These are phyloP conservation scores for Calliphora vicina DNA, from an alignment of 1,140 invertebrate species.

Conservation along the genomic window DNA sequence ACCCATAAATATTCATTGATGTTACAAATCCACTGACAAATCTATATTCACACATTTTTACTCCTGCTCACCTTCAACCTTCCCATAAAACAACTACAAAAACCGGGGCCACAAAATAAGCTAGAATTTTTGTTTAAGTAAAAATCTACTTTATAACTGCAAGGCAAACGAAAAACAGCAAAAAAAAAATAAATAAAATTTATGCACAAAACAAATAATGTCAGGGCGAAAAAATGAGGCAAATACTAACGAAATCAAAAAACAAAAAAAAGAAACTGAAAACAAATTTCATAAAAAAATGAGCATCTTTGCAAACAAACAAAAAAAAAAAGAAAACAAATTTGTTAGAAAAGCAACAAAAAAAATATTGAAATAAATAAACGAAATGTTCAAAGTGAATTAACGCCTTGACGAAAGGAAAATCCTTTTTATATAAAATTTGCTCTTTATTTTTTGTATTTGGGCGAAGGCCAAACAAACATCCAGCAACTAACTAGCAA, in stretches of 20 bases:
- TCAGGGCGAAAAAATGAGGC: background rate
- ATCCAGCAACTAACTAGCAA: background rate
- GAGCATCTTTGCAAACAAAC: background rate
- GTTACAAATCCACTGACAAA: background rate
- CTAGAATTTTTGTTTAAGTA: too few species aligned
- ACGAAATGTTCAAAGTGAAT: slow-evolving; percentile 31
- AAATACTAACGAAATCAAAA: background rate
- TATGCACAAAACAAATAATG: slow-evolving; percentile 32
- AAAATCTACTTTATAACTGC: background rate
- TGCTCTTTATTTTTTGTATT: background rate
- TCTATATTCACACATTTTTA: background rate
- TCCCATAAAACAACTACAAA: too few species aligned
- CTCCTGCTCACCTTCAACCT: background rate
- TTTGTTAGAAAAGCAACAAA: background rate
- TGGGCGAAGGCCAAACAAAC: slow-evolving; percentile 23
- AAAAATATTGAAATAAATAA: slow-evolving; percentile 20
- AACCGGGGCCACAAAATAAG: too few species aligned
- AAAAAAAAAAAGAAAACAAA: slow-evolving; percentile 4
- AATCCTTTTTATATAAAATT: slow-evolving; percentile 19
- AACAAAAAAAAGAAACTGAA: background rate
- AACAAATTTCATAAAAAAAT: background rate
- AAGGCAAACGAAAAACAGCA: slow-evolving; percentile 16
- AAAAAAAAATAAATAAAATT: slow-evolving; percentile 18
- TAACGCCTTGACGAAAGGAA: slow-evolving; percentile 32
- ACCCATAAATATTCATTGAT: background rate